Evolutionary conservation across 2,113 vertebrate genomes (phyloP).

Genomic region (Eupsittula cactorum): DNA sequence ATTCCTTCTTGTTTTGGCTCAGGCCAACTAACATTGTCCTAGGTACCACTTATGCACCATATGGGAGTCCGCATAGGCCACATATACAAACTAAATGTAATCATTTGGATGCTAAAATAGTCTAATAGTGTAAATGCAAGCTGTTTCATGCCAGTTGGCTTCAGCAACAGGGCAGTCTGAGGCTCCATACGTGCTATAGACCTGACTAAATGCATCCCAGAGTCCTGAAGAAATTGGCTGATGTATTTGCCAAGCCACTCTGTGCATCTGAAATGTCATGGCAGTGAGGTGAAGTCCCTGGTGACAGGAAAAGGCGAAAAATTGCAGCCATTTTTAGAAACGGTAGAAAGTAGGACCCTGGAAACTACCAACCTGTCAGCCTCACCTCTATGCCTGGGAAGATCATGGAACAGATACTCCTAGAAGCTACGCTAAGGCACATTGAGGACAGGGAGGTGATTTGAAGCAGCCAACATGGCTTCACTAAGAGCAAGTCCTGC

Average conservation of each 20-base stretch:
- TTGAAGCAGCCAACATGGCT: background rate
- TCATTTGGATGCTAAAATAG: background rate
- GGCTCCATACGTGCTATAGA: background rate
- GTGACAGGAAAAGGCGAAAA: background rate
- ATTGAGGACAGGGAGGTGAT: background rate
- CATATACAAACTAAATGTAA: background rate
- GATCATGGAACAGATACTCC: background rate
- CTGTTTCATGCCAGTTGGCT: background rate
- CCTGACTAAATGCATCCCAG: background rate
- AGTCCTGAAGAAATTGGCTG: background rate
- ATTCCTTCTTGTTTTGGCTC: background rate
- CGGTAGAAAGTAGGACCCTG: background rate
- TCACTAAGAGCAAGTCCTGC: background rate
- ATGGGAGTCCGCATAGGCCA: rapidly evolving
- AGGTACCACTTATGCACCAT: background rate
- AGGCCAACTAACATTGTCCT: background rate
- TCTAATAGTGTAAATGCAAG: background rate
- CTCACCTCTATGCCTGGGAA: background rate
- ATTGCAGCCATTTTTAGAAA: background rate
- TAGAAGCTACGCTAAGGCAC: background rate
- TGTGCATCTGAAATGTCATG: background rate
- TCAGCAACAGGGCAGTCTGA: background rate
- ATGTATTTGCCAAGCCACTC: background rate
- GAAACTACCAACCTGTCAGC: background rate
- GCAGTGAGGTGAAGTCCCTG: background rate